Evolutionary conservation across 2,797 vertebrate genomes (phyloP), one percentile per base, ranked within the genome.

Genomic region (Rhincodon typus): DNA sequence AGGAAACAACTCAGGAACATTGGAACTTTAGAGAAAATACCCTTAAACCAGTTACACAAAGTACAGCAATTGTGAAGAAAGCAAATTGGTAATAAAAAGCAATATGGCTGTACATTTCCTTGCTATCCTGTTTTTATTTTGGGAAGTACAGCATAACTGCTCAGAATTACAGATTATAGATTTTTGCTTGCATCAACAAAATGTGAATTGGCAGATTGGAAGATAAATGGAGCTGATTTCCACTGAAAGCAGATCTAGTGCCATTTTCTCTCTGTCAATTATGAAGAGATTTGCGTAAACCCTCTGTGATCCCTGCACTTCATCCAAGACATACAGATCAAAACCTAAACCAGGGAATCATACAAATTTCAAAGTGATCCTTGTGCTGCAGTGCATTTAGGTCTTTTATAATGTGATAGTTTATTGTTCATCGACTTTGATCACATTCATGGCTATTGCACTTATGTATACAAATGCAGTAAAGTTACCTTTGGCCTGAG

Each of bases 401-500:
- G 2, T 23, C 0, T 84, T 84, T 46, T 46, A 84, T 10, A 84
- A 46, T 23, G 21, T 46, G 38, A 23, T 84, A 84, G 23, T 1
- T 1, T 7, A 23, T 84, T 46, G 38, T 21, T 84, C 23, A 25
- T 84, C 38, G 46, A 23, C 42, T 84, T 84, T 46, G 82, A 46
- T 46, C 8, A 19, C 82, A 46, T 2, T 42, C 38, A 72, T 72
- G 42, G 27, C 88, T 66, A 10, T 0, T 23, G 38, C 67, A 46
- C 27, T 72, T 17, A 42, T 8, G 10, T 23, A 30, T 25, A 94
- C 7, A 94, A 69, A 25, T 4, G 5, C n/a, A 38, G 12, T 23
- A 34, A 90, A 46, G 25, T 94, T 94, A 96, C 96, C 96, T 94
- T 96, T 42, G 97, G 97, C 96, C 97, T 97, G 90, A 97, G 97